These are phyloP conservation scores for Gastrophysa polygoni DNA, from an alignment of 2,888 invertebrate genomes.

Conservation along the genomic window DNA sequence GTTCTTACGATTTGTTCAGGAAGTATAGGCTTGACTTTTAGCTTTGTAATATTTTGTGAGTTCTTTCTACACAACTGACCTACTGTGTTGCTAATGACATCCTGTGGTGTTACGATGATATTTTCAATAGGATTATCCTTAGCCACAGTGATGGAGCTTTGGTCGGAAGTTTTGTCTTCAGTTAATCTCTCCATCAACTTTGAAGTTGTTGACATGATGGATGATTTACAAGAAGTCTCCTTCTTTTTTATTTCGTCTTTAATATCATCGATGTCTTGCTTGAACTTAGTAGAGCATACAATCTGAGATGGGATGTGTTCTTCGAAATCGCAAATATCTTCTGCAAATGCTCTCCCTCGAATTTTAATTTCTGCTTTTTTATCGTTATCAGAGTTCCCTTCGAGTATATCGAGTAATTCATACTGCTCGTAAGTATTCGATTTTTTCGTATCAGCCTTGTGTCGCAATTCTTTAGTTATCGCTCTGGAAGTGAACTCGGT, in stretches of 20 bases:
- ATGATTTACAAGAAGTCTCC: slow-evolving; percentile 40
- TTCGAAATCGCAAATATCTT: slow-evolving; percentile 45
- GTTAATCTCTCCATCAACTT: slow-evolving; percentile 64
- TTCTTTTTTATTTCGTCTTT: slow-evolving; percentile 42
- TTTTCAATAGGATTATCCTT: slow-evolving; percentile 7
- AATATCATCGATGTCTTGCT: slow-evolving; percentile 21
- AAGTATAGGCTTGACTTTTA: slow-evolving; percentile 49
- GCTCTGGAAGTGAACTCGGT: slow-evolving; percentile 38
- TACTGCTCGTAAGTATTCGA: slow-evolving; percentile 36
- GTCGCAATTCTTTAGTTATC: slow-evolving; percentile 37
- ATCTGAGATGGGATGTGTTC: slow-evolving; percentile 50
- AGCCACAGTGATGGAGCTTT: not conserved
- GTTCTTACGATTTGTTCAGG: slow-evolving; percentile 55
- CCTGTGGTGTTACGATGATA: not conserved
- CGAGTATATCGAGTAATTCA: slow-evolving; percentile 42
- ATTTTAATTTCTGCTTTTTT: slow-evolving; percentile 23
- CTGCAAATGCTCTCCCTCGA: slow-evolving; percentile 17
- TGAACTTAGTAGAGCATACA: slow-evolving; percentile 36
- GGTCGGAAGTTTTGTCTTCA: slow-evolving; percentile 30
- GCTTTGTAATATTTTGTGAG: slow-evolving; percentile 2
- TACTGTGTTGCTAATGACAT: slow-evolving; percentile 1
- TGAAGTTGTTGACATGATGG: slow-evolving; percentile 53
- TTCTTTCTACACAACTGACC: not conserved
- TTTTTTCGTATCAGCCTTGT: slow-evolving; percentile 23
- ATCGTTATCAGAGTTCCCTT: slow-evolving; percentile 38